Percentiles rank a stretch among this genome's conserved stretches.
Evolutionary conservation across 2,797 vertebrate species (phyloP).

Genomic region (Valencia hispanica): DNA sequence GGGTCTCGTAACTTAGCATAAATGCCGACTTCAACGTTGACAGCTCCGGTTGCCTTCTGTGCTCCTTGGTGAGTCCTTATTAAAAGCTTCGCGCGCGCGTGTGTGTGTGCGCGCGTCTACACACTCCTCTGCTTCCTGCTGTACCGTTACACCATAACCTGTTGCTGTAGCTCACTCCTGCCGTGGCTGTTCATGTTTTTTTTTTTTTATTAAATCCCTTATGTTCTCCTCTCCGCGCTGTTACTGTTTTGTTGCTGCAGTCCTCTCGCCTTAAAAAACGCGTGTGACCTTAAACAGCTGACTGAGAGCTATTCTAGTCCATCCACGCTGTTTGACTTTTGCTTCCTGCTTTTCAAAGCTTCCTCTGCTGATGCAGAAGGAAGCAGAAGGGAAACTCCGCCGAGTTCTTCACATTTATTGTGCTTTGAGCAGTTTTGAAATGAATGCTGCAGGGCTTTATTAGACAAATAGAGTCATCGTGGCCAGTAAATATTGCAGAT

Average conservation of each 20-base stretch:
- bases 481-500: background rate
- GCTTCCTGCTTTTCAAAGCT: conserved; percentile 78
- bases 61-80: conserved; percentile 58
- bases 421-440: background rate
- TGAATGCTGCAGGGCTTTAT: background rate
- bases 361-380: conserved; percentile 61
- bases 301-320: background rate
- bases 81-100: background rate
- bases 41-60: conserved; percentile 13
- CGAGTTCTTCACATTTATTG: background rate
- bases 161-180: background rate
- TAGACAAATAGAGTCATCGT: background rate
- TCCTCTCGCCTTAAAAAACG: background rate
- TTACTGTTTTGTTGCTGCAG: background rate
- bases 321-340: conserved; percentile 33
- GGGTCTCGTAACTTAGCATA: conserved; percentile 21
- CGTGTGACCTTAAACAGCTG: background rate
- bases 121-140: conserved; percentile 14
- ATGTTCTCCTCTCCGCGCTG: background rate
- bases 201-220: background rate
- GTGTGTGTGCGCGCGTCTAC: background rate
- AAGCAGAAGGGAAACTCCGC: conserved; percentile 59
- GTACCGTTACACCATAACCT: conserved; percentile 56
- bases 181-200: fast-evolving
- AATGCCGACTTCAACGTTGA: conserved; percentile 44